Evolutionary conservation across 2,113 vertebrate genomes (phyloP).

Genomic region (Butastur rufipennis): DNA sequence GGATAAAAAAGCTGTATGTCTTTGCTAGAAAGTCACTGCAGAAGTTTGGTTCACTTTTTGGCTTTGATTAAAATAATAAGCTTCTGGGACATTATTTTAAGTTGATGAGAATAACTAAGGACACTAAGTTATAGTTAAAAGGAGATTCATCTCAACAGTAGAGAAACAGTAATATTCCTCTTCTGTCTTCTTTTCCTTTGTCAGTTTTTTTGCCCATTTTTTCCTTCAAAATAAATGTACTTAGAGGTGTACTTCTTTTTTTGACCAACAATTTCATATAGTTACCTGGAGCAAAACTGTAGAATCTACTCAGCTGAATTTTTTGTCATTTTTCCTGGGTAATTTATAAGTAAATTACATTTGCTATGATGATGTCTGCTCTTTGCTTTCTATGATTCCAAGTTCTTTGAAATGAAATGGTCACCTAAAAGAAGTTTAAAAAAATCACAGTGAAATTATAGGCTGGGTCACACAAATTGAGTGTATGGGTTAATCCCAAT

Average conservation of each 20-base stretch:
- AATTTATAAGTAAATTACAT: slow-evolving; percentile 27
- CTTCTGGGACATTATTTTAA: not conserved
- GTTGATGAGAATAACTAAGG: not conserved
- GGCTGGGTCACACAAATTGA: not conserved
- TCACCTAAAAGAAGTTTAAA: not conserved
- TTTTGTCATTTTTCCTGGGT: not conserved
- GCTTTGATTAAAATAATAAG: not conserved
- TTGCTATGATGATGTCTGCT: not conserved
- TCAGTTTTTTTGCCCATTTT: not conserved
- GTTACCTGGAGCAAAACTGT: not conserved
- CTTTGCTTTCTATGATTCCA: not conserved
- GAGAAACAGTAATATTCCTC: not conserved
- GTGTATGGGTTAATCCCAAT: not conserved
- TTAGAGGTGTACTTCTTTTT: not conserved
- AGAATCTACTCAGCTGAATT: not conserved
- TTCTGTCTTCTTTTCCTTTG: not conserved
- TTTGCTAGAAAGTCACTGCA: not conserved
- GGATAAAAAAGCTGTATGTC: not conserved
- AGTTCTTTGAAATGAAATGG: not conserved
- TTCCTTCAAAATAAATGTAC: not conserved
- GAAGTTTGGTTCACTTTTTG: not conserved
- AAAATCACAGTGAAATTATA: not conserved
- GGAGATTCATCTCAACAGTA: not conserved
- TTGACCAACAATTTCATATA: not conserved
- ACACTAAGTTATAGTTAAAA: not conserved